Percentiles rank a stretch among this genome's conserved stretches.
phyloP scores from a whole-genome alignment of 64 coral and sea anemone genomes.

The Pocillopora damicornis region DNA sequence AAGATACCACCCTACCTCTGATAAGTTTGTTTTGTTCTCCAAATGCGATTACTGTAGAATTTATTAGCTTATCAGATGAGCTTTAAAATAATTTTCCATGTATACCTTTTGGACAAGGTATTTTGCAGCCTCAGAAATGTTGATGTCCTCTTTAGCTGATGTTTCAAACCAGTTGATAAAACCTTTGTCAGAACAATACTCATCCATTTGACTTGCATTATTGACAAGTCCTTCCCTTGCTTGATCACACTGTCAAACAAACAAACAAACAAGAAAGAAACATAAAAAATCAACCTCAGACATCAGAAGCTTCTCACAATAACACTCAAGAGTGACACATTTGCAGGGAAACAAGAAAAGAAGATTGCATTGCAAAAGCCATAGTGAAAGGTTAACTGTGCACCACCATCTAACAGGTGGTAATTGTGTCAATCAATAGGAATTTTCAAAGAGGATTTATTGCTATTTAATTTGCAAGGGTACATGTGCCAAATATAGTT shows the following conservation, averaged over 20 bases:
- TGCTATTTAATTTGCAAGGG: neutral
- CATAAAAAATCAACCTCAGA: neutral
- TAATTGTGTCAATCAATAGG: too few species aligned
- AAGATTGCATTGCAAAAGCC: too few species aligned
- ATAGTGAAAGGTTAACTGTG: too few species aligned
- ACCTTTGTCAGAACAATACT: constrained; percentile 93
- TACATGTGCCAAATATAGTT: neutral
- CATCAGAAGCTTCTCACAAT: too few species aligned
- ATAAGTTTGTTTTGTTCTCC: too few species aligned
- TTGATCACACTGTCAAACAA: constrained; percentile 78
- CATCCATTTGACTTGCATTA: constrained; percentile 96
- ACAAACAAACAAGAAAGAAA: neutral
- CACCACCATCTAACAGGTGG: too few species aligned
- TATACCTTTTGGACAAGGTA: constrained; percentile 90
- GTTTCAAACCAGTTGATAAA: constrained; percentile 98
- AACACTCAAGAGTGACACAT: too few species aligned
- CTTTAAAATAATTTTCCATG: neutral
- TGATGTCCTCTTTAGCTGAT: constrained; percentile 93
- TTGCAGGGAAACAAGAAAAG: too few species aligned
- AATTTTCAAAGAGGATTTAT: too few species aligned
- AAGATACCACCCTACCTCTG: too few species aligned
- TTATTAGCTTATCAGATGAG: neutral
- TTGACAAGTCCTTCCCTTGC: constrained; percentile 88
- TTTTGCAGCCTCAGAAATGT: constrained; percentile 81
- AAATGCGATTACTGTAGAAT: too few species aligned